Conservation (phyloP, 2,113 vertebrate species). For the Trogon surrucura region DNA sequence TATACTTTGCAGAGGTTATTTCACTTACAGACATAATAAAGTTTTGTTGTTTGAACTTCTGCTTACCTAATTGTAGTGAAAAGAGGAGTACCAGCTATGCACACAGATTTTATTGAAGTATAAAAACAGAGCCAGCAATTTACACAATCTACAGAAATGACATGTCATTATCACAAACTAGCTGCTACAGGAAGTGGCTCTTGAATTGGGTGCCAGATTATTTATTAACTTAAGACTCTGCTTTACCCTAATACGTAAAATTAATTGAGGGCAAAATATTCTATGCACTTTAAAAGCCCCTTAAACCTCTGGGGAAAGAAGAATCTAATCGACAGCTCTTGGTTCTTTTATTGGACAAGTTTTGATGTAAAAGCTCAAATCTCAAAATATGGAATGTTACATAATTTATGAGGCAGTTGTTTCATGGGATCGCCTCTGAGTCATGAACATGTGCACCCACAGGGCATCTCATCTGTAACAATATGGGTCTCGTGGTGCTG, state of each 20-base stretch:
- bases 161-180: conserved; percentile 38
- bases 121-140: conserved; percentile 41
- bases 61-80: conserved; percentile 7
- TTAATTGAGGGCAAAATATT: not conserved
- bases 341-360: not conserved
- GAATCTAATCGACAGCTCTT: not conserved
- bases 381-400: not conserved
- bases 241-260: not conserved
- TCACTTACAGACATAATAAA: conserved; percentile 12
- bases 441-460: not conserved
- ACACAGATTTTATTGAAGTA: conserved; percentile 57
- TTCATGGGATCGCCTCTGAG: not conserved
- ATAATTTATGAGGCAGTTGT: not conserved
- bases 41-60: conserved; percentile 49
- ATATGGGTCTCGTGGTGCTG: not conserved
- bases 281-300: not conserved
- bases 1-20: conserved; percentile 1
- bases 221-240: conserved; percentile 10
- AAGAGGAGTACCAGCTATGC: conserved; percentile 28
- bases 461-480: not conserved
- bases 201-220: conserved; percentile 13
- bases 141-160: conserved; percentile 48
- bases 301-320: not conserved
- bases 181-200: conserved; percentile 44
- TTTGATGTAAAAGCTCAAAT: not conserved